Evolutionary conservation across 2,797 vertebrate species (phyloP), one percentile per base, ranked within the genome.

Genomic region (Sebastes hubbsi): DNA sequence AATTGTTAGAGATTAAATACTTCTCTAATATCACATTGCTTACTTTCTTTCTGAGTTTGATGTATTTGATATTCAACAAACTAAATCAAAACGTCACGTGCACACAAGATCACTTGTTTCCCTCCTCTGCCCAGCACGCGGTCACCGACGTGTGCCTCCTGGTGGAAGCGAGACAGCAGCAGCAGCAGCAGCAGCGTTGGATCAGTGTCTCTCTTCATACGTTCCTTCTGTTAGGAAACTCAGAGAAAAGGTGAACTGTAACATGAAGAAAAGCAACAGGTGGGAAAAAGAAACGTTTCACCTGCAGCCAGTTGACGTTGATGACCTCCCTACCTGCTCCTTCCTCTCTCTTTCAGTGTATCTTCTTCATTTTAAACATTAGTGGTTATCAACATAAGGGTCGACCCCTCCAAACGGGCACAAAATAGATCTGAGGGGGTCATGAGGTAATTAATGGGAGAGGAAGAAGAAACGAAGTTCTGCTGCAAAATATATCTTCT

Each of bases 251-350:
- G 14, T 5, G 8, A 69, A 24, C n/a, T 16, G 22, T 54, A 16
- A 24, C 55, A 9, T 16, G 42, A 46, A 13, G 29, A 38, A 29
- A 75, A 60, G 69, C 68, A 85, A 83, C 87, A 86, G 32, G 85
- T 85, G 64, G 65, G 10, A 56, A 58, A 42, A 63, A 24, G 1
- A 75, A 27, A 79, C 8, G 16, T 56, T 25, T 59, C 12, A 46
- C 42, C 55, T 80, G 42, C 30, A 52, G 68, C 46, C 61, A 56
- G 13, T 1, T 72, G 25, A 55, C 4, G 1, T 22, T 10, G 5
- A 32, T 59, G 1, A n/a, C 4, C 18, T 6, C 9, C 6, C 11
- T 25, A 11, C 38, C 11, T 32, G 30, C 25, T 36, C 32, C 6
- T 49, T 42, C 1, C 9, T 59, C 4, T 29, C 8, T 36, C 25